Conservation (phyloP, 1,140 invertebrate species). For the Nebria ingens region DNA sequence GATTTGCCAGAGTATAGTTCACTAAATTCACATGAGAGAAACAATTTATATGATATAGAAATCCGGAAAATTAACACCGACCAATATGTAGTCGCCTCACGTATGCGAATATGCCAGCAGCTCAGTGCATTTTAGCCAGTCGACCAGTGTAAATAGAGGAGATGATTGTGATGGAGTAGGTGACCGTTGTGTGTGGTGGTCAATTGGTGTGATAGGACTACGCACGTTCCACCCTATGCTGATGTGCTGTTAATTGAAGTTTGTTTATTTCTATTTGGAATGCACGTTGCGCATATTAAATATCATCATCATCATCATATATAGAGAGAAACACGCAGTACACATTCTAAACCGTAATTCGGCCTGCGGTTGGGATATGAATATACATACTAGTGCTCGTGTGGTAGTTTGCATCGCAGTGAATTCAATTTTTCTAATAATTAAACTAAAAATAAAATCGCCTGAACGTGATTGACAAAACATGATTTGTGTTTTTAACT, state of each 20-base stretch:
- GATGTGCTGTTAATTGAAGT: conserved; percentile 27
- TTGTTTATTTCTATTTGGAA: conserved; percentile 21
- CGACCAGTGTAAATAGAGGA: neutral
- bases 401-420: too few species aligned
- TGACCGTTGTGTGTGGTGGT: neutral
- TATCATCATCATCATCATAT: too few species aligned
- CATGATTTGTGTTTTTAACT: too few species aligned
- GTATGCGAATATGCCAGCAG: neutral
- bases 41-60: neutral
- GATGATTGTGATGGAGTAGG: neutral
- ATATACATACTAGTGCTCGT: too few species aligned
- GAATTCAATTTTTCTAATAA: too few species aligned
- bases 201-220: neutral
- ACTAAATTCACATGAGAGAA: too few species aligned
- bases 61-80: neutral
- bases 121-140: neutral
- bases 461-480: too few species aligned
- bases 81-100: neutral
- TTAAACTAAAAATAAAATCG: too few species aligned
- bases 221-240: conserved; percentile 18
- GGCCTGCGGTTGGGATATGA: too few species aligned
- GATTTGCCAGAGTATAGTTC: too few species aligned
- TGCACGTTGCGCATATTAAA: conserved; percentile 19
- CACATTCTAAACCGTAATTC: neutral
- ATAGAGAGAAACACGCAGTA: too few species aligned